Percentiles rank a stretch among this genome's conserved stretches.
These are phyloP conservation scores for Eupristina koningsbergeri DNA, from an alignment of 1,140 invertebrate genomes.

Conservation along the genomic window DNA sequence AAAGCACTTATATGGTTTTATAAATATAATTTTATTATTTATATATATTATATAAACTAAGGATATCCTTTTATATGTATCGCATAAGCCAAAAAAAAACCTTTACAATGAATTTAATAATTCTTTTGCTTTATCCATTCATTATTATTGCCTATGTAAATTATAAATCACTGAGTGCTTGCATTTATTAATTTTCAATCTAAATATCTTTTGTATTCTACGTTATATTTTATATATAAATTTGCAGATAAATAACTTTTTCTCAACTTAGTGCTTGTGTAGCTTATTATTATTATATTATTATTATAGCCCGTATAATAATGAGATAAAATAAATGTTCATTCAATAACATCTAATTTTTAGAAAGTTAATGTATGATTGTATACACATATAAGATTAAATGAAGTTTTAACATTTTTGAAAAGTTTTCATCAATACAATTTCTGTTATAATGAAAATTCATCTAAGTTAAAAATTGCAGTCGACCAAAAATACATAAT, in stretches of 20 bases:
- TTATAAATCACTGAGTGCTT: too few relatives aligned
- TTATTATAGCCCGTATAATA: not conserved
- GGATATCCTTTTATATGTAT: too few relatives aligned
- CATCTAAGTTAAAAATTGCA: not conserved
- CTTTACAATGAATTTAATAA: too few relatives aligned
- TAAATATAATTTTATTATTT: too few relatives aligned
- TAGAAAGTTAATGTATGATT: slow-evolving; percentile 14
- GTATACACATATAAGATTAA: not conserved
- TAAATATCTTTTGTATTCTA: not conserved
- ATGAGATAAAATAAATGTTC: not conserved
- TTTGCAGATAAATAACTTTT: not conserved
- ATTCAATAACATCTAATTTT: slow-evolving; percentile 1
- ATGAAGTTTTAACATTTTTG: not conserved
- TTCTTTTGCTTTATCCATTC: too few relatives aligned
- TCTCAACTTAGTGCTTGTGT: too few relatives aligned
- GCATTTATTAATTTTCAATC: not conserved
- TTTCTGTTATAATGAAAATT: not conserved
- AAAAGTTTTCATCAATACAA: not conserved
- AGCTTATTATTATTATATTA: not conserved
- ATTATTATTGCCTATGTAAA: too few relatives aligned
- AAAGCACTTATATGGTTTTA: too few relatives aligned
- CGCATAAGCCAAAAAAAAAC: too few relatives aligned
- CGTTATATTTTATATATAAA: not conserved
- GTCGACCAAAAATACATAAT: not conserved
- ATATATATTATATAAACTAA: too few relatives aligned